A percentile compares a stretch with the other conserved stretches of the same genome.
phyloP scores from a whole-genome alignment of 1,140 invertebrate genomes.

The Lepidurus apus region DNA sequence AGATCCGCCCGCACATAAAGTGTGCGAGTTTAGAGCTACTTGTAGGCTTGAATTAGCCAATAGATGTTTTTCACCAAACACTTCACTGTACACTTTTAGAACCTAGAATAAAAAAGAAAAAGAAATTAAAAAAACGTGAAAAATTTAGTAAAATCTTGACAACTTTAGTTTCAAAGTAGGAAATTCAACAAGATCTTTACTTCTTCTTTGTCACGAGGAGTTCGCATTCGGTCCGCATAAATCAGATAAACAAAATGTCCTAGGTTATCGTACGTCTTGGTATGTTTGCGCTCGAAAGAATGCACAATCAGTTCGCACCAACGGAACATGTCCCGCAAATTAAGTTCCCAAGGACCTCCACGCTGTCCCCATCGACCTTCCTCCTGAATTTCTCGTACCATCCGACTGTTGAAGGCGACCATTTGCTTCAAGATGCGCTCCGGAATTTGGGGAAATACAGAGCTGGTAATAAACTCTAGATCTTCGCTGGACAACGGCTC shows the following conservation, averaged over 20 bases:
- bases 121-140: background rate
- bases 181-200: conserved; percentile 41
- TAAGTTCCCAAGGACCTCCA: conserved; percentile 93
- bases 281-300: conserved; percentile 37
- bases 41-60: conserved; percentile 48
- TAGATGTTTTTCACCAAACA: conserved; percentile 48
- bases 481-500: conserved; percentile 72
- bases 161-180: background rate
- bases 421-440: conserved; percentile 58
- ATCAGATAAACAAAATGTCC: conserved; percentile 67
- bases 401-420: conserved; percentile 70
- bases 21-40: conserved; percentile 48
- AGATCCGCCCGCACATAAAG: conserved; percentile 39
- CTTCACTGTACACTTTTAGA: conserved; percentile 52
- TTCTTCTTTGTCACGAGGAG: conserved; percentile 59
- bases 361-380: conserved; percentile 60
- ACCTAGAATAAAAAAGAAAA: conserved; percentile 47
- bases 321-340: conserved; percentile 86
- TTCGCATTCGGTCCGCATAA: conserved; percentile 76
- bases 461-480: conserved; percentile 55
- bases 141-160: background rate
- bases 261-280: conserved; percentile 46
- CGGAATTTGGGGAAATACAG: conserved; percentile 48
- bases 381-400: conserved; percentile 59
- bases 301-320: conserved; percentile 70